Evolutionary conservation across 1,140 invertebrate genomes (phyloP), one percentile per base, ranked within the genome.

Genomic region (Laodelphax striatellus): DNA sequence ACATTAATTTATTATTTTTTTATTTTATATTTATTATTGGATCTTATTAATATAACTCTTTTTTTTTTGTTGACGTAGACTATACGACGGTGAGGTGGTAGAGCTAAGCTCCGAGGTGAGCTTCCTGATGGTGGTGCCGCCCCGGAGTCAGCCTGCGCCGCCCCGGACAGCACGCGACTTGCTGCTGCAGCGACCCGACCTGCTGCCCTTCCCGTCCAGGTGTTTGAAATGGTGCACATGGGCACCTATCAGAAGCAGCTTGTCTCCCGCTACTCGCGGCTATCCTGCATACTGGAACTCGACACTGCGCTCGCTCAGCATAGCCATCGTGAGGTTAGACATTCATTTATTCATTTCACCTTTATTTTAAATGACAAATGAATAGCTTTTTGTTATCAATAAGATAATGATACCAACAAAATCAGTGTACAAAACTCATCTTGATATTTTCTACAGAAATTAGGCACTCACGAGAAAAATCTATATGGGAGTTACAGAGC

Each of bases 251-350:
- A 95, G 67, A 82, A 81, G 19, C 86, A 86, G 57, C 86, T 97
- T 21, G 85, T 97, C 9, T 84, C 86, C 65, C 83, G 89, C 66
- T 97, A 97, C 73, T 90, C 91, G 0, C 82, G 92, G 41, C 74
- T 97, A 3, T 94, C 92, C 63, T 94, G 91, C 66, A 88, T 95
- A 22, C 75, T 97, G 17, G 94, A 98, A 73, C 78, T 96, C 68
- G 94, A 97, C 65, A 86, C 90, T 0, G 87, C 90, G 2, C 79
- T 95, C 60, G 94, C 94, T 4, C 92, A 93, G 60, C 93, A 97
- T 69, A 86, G 85, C 14, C 91, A 93, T 63, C 75, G 94, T 70
- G 92, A 97, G 77, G 79, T 81, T 65, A 70, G 66, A 53, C 11
- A 19, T 52, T 21, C 11, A 5, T 19, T 28, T 4, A 28, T 4